These are phyloP conservation scores for Gouania willdenowi DNA, from an alignment of 2,797 vertebrate genomes.

Conservation along the genomic window DNA sequence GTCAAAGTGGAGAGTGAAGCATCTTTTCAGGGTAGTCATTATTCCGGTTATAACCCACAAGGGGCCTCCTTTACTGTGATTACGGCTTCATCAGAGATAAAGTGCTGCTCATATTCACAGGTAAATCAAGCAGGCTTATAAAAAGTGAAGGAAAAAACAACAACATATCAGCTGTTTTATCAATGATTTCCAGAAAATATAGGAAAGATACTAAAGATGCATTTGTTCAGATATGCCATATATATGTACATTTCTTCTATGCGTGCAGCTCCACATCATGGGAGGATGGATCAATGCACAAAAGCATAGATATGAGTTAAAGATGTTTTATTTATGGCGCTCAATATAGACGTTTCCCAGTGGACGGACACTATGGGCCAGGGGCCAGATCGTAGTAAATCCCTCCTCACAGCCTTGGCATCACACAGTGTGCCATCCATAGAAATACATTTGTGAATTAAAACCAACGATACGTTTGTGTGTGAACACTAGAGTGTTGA, in stretches of 20 bases:
- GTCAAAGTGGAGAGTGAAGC: slow-evolving; percentile 10
- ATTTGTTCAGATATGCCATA: too few species aligned
- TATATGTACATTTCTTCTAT: neutral
- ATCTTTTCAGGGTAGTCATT: slow-evolving; percentile 34
- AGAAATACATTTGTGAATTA: too few species aligned
- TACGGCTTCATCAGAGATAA: slow-evolving; percentile 42
- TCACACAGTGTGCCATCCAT: too few species aligned
- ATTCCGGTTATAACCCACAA: slow-evolving; percentile 32
- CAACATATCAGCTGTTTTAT: neutral
- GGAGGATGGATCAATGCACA: slow-evolving; percentile 21
- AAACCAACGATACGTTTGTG: neutral
- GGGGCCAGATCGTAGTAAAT: slow-evolving; percentile 47
- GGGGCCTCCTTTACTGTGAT: slow-evolving; percentile 40
- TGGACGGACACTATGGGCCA: slow-evolving; percentile 28
- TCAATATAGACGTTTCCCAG: slow-evolving; percentile 25
- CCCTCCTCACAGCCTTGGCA: slow-evolving; percentile 7
- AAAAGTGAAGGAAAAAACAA: neutral
- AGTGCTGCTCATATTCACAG: slow-evolving; percentile 33
- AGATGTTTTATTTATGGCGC: slow-evolving; percentile 48
- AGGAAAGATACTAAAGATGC: too few species aligned
- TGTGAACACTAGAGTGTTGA: neutral
- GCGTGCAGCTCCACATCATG: slow-evolving; percentile 1
- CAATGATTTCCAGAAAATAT: too few species aligned
- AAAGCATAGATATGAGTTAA: slow-evolving; percentile 12
- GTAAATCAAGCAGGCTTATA: neutral